Conservation (phyloP, 2,888 invertebrate genomes). For the Elegia similella region DNA sequence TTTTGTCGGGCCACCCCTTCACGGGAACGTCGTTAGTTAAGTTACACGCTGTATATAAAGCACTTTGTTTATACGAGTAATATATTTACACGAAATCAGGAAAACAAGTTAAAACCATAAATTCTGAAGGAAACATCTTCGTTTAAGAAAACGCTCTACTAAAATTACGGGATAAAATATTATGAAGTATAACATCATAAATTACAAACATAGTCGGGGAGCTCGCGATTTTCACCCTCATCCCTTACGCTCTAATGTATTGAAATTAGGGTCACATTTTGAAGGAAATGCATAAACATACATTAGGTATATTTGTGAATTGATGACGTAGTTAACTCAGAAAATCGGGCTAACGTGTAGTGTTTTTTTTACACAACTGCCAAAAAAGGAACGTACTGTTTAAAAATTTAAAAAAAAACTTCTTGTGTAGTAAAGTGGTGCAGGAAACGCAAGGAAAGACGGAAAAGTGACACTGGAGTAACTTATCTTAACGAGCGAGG, state of each 20-base stretch:
- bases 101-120: no score
- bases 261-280: background rate
- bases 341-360: no score
- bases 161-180: background rate
- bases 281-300: background rate
- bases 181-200: slow-evolving; percentile 8
- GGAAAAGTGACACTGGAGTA: no score
- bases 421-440: no score
- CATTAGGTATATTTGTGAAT: background rate
- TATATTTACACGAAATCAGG: background rate
- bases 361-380: no score
- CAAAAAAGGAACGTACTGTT: no score
- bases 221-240: slow-evolving; percentile 4
- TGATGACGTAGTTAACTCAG: background rate
- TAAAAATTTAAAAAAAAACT: no score
- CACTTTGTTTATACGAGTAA: background rate
- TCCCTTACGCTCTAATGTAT: slow-evolving; percentile 1
- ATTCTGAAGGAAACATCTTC: background rate
- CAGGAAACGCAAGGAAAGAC: no score
- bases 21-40: no score
- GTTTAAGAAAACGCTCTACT: background rate
- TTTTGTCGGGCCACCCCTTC: no score
- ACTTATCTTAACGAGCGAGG: no score
- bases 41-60: no score
- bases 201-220: background rate